Evolutionary conservation across 2,113 vertebrate species (phyloP).

Genomic region (Neogale vison): DNA sequence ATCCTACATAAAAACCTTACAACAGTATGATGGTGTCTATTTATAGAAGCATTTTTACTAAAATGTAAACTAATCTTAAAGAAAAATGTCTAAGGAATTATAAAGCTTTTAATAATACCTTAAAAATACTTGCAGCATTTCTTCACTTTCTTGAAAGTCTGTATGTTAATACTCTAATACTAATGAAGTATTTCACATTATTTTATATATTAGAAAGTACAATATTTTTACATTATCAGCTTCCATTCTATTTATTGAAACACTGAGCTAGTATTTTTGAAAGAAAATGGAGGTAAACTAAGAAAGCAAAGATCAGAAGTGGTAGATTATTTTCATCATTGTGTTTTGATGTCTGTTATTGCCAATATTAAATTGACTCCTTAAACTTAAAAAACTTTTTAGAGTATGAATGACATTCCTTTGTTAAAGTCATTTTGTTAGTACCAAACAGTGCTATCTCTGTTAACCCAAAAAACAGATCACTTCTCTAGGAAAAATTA

Average conservation of each 20-base stretch:
- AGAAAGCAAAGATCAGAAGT: conserved; percentile 55
- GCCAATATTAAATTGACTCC: conserved; percentile 63
- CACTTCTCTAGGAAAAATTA: conserved; percentile 40
- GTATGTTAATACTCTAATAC: neutral
- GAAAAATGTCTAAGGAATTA: neutral
- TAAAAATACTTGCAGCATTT: neutral
- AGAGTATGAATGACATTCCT: conserved; percentile 60
- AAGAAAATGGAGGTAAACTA: neutral
- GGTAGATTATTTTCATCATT: conserved; percentile 54
- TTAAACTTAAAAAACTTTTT: conserved; percentile 49
- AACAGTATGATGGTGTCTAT: neutral
- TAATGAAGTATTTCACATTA: conserved; percentile 37
- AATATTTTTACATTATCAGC: neutral
- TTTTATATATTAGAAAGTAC: conserved; percentile 34
- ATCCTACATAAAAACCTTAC: neutral
- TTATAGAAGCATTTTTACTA: conserved; percentile 1
- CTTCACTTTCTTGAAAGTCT: neutral
- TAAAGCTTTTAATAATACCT: conserved; percentile 10
- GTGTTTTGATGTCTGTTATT: conserved; percentile 50
- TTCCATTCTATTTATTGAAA: conserved; percentile 58
- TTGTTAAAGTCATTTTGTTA: conserved; percentile 31
- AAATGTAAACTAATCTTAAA: neutral
- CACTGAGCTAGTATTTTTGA: conserved; percentile 36
- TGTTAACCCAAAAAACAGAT: conserved; percentile 18
- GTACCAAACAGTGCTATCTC: conserved; percentile 50